These are phyloP conservation scores for Aphidoletes aphidimyza DNA, from an alignment of 2,888 invertebrate species.

Conservation along the genomic window DNA sequence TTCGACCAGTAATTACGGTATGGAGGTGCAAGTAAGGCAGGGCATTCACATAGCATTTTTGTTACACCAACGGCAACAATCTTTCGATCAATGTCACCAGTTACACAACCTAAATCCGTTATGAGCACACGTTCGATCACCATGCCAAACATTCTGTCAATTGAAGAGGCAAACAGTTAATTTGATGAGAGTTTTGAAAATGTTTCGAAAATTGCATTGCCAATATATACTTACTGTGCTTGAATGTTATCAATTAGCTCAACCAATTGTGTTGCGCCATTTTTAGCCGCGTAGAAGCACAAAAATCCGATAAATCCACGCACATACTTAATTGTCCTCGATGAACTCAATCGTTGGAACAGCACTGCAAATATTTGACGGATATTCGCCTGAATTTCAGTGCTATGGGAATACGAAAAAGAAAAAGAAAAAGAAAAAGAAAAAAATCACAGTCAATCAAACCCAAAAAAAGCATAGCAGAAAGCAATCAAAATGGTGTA, in stretches of 20 bases:
- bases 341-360: constrained; percentile 92
- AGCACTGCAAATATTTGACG: constrained; percentile 90
- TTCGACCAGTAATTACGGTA: constrained; percentile 74
- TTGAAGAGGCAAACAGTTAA: neutral
- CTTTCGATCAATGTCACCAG: constrained; percentile 85
- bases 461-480: too few species aligned
- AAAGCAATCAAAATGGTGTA: too few species aligned
- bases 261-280: constrained; percentile 79
- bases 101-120: constrained; percentile 87
- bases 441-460: neutral
- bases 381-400: constrained; percentile 78
- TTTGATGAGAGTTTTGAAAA: neutral
- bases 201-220: neutral
- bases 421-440: too few species aligned
- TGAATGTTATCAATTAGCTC: constrained; percentile 88
- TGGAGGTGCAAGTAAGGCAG: constrained; percentile 73
- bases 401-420: too few species aligned
- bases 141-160: constrained; percentile 92
- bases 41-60: constrained; percentile 83
- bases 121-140: constrained; percentile 90
- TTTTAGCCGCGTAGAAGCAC: constrained; percentile 84
- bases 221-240: constrained; percentile 78
- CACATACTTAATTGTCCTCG: constrained; percentile 95
- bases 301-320: constrained; percentile 92
- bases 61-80: constrained; percentile 91